Percentiles rank a stretch among this genome's conserved stretches.
Evolutionary conservation across 2,113 vertebrate species (phyloP).

Genomic region (Halichoeres trimaculatus): DNA sequence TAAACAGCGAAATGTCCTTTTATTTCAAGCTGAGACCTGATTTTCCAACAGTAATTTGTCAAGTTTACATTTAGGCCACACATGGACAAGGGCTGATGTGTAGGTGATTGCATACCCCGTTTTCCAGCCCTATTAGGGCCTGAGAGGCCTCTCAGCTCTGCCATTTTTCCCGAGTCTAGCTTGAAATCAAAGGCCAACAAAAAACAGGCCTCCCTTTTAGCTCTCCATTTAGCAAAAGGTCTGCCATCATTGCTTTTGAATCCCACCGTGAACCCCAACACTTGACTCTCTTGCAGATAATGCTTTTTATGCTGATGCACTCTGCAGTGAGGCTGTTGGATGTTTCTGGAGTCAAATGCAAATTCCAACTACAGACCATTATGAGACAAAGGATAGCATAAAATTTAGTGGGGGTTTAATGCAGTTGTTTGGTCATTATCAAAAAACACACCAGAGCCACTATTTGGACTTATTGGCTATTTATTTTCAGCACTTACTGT

Average conservation of each 20-base stretch:
- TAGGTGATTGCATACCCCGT: background rate
- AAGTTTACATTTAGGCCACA: background rate
- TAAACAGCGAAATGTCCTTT: background rate
- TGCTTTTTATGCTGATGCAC: background rate
- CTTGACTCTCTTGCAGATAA: background rate
- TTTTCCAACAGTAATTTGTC: no score
- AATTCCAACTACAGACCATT: background rate
- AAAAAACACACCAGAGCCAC: conserved; percentile 10
- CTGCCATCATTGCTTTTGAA: background rate
- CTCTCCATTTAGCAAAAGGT: background rate
- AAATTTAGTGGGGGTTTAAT: conserved; percentile 1
- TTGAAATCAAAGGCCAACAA: background rate
- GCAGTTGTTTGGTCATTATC: background rate
- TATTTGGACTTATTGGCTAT: conserved; percentile 1
- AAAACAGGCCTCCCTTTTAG: background rate
- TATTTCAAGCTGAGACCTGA: no score
- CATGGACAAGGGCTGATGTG: background rate
- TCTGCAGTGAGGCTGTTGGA: background rate
- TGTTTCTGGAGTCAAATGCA: conserved; percentile 7
- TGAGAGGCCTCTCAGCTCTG: background rate
- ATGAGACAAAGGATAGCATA: background rate
- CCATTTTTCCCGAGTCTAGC: background rate
- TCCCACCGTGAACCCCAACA: background rate
- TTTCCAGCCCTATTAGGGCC: background rate
- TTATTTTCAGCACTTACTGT: conserved; percentile 4